A percentile compares a stretch with the other conserved stretches of the same genome.
These are phyloP conservation scores for Platyscapa corneri DNA, from an alignment of 1,140 invertebrate genomes.

Conservation along the genomic window DNA sequence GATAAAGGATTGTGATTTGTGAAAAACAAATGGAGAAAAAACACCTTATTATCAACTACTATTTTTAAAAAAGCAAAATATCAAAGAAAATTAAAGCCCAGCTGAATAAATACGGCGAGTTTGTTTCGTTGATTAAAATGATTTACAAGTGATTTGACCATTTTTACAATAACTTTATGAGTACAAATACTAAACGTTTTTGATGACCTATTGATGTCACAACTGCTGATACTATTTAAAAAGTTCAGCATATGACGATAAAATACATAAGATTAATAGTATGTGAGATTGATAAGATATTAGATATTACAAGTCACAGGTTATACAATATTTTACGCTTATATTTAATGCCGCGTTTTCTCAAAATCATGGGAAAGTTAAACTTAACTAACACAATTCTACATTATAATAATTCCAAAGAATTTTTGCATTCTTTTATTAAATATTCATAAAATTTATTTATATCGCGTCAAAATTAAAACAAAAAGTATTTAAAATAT, in stretches of 20 bases:
- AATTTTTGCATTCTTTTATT: neutral
- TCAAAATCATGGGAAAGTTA: neutral
- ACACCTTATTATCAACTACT: neutral
- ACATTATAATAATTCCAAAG: too few relatives aligned
- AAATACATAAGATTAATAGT: neutral
- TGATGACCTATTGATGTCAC: neutral
- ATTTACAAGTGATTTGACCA: neutral
- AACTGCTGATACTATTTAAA: neutral
- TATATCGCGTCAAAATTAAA: neutral
- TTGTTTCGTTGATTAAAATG: neutral
- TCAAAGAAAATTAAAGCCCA: neutral
- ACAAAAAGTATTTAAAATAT: too few relatives aligned
- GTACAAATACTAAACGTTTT: neutral
- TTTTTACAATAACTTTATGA: neutral
- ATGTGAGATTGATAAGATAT: neutral
- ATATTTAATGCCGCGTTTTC: neutral
- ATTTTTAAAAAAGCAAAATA: neutral
- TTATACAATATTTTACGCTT: neutral
- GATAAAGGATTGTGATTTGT: neutral
- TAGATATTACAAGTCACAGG: neutral
- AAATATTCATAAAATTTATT: neutral
- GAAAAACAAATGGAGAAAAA: neutral
- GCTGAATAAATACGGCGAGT: neutral
- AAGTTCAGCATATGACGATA: neutral
- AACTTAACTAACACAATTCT: neutral